Evolutionary conservation across 2,888 invertebrate species (phyloP), one percentile per base, ranked within the genome.

Genomic region (Polia nebulosa): DNA sequence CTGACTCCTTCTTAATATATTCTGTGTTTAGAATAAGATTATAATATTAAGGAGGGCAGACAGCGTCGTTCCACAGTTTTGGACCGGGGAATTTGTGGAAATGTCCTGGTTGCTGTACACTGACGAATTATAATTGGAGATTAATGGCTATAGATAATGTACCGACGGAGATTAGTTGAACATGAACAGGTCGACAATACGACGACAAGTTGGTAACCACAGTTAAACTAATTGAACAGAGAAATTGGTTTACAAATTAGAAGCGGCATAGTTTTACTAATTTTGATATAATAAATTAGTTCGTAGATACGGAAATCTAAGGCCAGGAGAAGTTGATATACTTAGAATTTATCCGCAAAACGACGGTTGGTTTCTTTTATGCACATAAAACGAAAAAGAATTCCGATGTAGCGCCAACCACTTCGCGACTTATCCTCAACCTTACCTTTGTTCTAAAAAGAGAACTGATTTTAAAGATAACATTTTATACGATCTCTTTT

Each of bases 21-120:
- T 94, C 95, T 88, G 87, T 94, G 93, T 94, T 94, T 92, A 91
- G 94, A 95, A 95, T 95, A 94, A 91, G 89, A 94, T 95, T 95
- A 95, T 93, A 95, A 95, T 95, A 94, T 93, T 93, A 93, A 94
- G 92, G 89, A 91, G 92, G 83, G 78, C 72, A 80, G 84, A 81
- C 80, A 77, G 77, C 85, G 84, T 70, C 82, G 85, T 80, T 84
- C 83, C 85, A 84, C 86, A 84, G 83, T 82, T 84, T 85, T 73
- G 88, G 83, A 76, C 85, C 83, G 72, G 76, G 79, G 80, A 86
- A 86, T 87, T 88, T 85, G 88, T 86, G 87, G 88, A 86, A 89
- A 87, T 87, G 85, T 88, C 83, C 85, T 83, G 75, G 84, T 86
- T 86, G 86, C 83, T 85, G 86, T 87, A 88, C 86, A 85, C 85